Percentiles rank a stretch among this genome's conserved stretches.
phyloP scores from a whole-genome alignment of 2,888 invertebrate genomes.

The Plebejus anna region DNA sequence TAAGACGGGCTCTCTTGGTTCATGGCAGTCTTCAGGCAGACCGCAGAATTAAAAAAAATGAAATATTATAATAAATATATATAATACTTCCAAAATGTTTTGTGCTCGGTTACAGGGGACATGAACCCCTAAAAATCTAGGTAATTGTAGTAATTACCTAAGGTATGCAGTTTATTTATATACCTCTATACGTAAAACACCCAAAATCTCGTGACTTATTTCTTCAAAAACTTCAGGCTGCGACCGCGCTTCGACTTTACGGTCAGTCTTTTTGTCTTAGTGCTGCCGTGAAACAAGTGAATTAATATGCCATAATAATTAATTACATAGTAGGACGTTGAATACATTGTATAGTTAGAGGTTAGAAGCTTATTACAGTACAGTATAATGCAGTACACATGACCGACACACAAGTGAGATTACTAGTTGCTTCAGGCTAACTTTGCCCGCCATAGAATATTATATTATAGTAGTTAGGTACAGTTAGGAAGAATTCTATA shows the following conservation, averaged over 20 bases:
- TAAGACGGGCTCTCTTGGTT: neutral
- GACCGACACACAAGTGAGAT: slow-evolving; percentile 13
- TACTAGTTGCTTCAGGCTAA: neutral
- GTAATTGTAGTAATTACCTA: too few species aligned
- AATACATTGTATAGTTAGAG: neutral
- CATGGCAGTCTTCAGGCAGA: neutral
- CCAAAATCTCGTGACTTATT: too few species aligned
- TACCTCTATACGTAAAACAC: too few species aligned
- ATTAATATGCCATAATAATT: neutral
- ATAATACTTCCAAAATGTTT: neutral
- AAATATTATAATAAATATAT: too few species aligned
- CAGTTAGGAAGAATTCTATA: neutral
- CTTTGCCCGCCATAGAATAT: neutral
- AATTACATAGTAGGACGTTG: neutral
- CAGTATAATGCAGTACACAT: neutral
- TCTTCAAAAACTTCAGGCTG: too few species aligned
- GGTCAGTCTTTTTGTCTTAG: neutral
- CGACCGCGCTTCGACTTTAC: too few species aligned
- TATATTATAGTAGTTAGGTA: neutral
- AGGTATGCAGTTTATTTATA: too few species aligned
- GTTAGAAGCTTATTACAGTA: neutral
- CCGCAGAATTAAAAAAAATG: neutral
- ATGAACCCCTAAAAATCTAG: too few species aligned
- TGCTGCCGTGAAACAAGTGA: neutral
- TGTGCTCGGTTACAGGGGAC: too few species aligned